Evolutionary conservation across 2,888 invertebrate genomes (phyloP), one percentile per base, ranked within the genome.

Genomic region (Netelia fuscicornis): DNA sequence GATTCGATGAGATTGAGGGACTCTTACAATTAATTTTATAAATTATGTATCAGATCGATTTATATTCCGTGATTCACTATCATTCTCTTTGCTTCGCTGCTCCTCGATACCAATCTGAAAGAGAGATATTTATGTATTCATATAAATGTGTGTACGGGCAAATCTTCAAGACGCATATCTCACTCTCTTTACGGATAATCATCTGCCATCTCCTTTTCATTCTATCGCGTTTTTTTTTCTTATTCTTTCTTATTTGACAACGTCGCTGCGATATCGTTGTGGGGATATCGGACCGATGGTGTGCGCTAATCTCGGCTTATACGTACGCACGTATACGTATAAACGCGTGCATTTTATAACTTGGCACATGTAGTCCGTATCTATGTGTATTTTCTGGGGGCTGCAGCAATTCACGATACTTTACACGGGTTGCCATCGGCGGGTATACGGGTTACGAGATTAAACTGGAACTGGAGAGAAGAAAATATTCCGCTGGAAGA

Each of bases 381-480:
- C 70, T 75, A 71, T 79, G 74, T 74, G 75, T 79, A 71, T 75
- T 68, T 79, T 71, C 78, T 48, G 78, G 70, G 52, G 71, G 79
- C 82, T 64, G 56, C 54, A 68, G 75, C 79, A 65, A 85, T 85
- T 85, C 75, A 64, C 85, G 82, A 85, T 85, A 85, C 75, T 85
- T 85, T 85, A 85, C 84, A 81, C 78, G 67, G 54, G 48, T 81
- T 77, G 77, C 77, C 81, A 81, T 72, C 81, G 37, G 60, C 10
- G 37, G 20, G 70, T 68, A 83, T 77, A 81, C 84, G 81, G 81
- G 76, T 77, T 84, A 65, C 82, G 82, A 82, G 85, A 85, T 82
- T 85, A 85, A 85, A 85, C 79, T 82, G 82, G 85, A 84, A 84
- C 77, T 78, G 65, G 68, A 42, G 42, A 70, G 64, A 65, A 60